Conservation (phyloP, 2,797 vertebrate species). For the Paratrypauchen microcephalus region DNA sequence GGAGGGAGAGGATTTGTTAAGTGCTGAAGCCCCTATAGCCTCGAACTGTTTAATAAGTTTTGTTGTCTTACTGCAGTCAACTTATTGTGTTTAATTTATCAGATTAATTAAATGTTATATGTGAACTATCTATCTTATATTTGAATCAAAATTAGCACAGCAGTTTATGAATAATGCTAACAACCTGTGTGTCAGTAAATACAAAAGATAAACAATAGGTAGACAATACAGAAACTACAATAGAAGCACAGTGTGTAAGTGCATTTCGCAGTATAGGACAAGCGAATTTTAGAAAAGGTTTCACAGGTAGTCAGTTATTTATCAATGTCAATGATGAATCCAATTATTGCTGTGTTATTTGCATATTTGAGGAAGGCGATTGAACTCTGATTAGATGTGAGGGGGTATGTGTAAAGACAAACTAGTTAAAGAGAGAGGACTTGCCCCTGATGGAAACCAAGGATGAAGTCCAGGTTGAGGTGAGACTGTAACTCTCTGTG, state of each 20-base stretch:
- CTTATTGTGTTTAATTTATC: constrained; percentile 8
- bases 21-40: background rate
- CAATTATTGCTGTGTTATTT: background rate
- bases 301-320: no score
- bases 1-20: constrained; percentile 32
- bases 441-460: background rate
- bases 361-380: background rate
- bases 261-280: no score
- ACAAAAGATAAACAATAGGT: background rate
- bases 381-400: background rate
- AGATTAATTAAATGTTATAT: background rate
- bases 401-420: background rate
- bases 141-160: background rate
- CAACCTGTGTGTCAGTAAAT: background rate
- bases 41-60: background rate
- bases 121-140: background rate
- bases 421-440: background rate
- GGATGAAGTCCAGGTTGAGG: no score
- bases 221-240: no score
- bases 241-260: no score
- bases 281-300: no score
- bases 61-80: constrained; percentile 3
- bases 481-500: background rate
- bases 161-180: background rate
- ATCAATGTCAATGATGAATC: no score